These are phyloP conservation scores for Chelidonichthys spinosus DNA, from an alignment of 2,797 vertebrate genomes.

Conservation along the genomic window DNA sequence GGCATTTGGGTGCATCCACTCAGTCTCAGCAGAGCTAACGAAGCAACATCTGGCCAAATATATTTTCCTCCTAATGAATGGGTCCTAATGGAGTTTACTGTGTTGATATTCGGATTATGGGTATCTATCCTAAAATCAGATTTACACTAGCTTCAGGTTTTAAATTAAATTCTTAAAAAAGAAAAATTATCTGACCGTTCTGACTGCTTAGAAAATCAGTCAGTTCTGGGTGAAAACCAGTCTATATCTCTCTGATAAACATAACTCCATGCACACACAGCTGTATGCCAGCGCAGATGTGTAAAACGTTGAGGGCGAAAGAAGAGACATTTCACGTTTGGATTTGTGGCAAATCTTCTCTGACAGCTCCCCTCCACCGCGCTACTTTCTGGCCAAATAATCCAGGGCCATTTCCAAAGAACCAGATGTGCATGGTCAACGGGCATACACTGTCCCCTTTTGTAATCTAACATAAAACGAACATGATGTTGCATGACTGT, in stretches of 20 bases:
- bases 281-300: conserved; percentile 58
- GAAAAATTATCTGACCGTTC: conserved; percentile 42
- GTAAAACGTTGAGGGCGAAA: conserved; percentile 53
- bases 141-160: conserved; percentile 36
- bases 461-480: conserved; percentile 69
- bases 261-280: conserved; percentile 11
- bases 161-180: conserved; percentile 14
- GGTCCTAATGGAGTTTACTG: not conserved
- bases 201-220: conserved; percentile 46
- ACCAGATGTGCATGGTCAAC: conserved; percentile 64
- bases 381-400: conserved; percentile 66
- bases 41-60: conserved; percentile 59
- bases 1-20: conserved; percentile 24
- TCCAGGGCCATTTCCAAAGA: conserved; percentile 64
- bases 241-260: conserved; percentile 49
- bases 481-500: conserved; percentile 67
- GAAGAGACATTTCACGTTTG: conserved; percentile 53
- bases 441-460: conserved; percentile 60
- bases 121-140: conserved; percentile 26
- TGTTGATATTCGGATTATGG: conserved; percentile 35
- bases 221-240: conserved; percentile 57
- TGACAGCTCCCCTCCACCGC: conserved; percentile 53
- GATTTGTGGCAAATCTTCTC: conserved; percentile 67
- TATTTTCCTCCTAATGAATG: conserved; percentile 27
- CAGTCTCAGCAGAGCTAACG: conserved; percentile 31